phyloP scores from a whole-genome alignment of 2,797 vertebrate genomes.

The Chelon auratus region DNA sequence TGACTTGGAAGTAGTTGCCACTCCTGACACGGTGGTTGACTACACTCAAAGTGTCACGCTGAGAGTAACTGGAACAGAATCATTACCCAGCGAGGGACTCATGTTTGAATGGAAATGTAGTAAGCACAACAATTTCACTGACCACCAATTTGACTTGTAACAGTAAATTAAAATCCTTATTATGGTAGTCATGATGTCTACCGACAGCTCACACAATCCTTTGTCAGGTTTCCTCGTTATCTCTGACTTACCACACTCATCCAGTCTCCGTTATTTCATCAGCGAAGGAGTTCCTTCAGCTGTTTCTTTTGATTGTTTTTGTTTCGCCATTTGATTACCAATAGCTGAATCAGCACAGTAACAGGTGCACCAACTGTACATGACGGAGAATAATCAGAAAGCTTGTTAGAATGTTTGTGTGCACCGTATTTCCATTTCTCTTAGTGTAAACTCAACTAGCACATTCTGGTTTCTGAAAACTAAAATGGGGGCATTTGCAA shows the following conservation, averaged over 20 bases:
- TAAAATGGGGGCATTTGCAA: not conserved
- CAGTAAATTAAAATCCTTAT: not conserved
- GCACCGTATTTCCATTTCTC: not conserved
- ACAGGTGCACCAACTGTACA: too few species aligned
- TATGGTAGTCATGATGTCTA: not conserved
- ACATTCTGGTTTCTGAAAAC: not conserved
- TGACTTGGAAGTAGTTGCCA: slow-evolving; percentile 65
- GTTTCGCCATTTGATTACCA: too few species aligned
- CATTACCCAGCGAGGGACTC: slow-evolving; percentile 47
- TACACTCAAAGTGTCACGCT: slow-evolving; percentile 68
- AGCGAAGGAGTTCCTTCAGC: too few species aligned
- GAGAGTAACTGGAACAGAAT: slow-evolving; percentile 49
- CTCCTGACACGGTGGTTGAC: slow-evolving; percentile 66
- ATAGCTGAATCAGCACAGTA: too few species aligned
- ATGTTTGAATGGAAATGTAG: slow-evolving; percentile 80
- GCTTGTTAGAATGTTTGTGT: not conserved
- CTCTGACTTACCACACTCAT: too few species aligned
- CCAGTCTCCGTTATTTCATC: too few species aligned
- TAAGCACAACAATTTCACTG: slow-evolving; percentile 65
- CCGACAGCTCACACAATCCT: too few species aligned
- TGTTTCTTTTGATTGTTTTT: too few species aligned
- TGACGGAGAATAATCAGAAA: not conserved
- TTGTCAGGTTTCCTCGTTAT: too few species aligned
- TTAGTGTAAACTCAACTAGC: not conserved
- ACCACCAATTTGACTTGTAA: not conserved